Conservation (phyloP, 2,113 vertebrate genomes). For the Craseonycteris thonglongyai region DNA sequence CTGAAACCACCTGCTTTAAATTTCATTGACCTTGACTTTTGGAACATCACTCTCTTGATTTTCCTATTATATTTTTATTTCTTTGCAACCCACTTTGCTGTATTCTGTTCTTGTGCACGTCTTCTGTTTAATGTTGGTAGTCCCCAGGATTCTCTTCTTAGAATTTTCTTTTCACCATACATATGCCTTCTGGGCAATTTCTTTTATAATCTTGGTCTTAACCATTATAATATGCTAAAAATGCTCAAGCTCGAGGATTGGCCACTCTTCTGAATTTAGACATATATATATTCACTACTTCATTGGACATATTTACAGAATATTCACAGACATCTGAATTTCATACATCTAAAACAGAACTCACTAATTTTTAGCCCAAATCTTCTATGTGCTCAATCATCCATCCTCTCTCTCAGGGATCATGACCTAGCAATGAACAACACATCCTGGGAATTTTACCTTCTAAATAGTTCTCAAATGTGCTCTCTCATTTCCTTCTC, state of each 20-base stretch:
- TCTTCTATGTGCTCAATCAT: background rate
- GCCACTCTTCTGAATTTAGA: background rate
- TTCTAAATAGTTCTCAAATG: background rate
- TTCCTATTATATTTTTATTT: background rate
- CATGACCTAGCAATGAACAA: background rate
- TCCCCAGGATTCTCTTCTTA: background rate
- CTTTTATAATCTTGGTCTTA: background rate
- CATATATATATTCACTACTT: background rate
- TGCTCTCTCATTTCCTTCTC: background rate
- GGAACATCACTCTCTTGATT: background rate
- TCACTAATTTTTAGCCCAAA: background rate
- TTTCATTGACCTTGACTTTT: background rate
- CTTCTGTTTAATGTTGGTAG: background rate
- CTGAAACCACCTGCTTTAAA: background rate
- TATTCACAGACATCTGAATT: background rate
- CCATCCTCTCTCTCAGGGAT: background rate
- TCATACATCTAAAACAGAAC: background rate
- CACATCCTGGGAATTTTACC: background rate
- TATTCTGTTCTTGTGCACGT: background rate
- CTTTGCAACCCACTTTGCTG: background rate
- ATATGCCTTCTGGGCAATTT: background rate
- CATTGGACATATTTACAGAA: background rate
- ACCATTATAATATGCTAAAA: background rate
- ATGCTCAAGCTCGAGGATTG: background rate
- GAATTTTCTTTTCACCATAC: background rate